Evolutionary conservation across 2,113 vertebrate species (phyloP).

Genomic region (Scartelaos histophorus): DNA sequence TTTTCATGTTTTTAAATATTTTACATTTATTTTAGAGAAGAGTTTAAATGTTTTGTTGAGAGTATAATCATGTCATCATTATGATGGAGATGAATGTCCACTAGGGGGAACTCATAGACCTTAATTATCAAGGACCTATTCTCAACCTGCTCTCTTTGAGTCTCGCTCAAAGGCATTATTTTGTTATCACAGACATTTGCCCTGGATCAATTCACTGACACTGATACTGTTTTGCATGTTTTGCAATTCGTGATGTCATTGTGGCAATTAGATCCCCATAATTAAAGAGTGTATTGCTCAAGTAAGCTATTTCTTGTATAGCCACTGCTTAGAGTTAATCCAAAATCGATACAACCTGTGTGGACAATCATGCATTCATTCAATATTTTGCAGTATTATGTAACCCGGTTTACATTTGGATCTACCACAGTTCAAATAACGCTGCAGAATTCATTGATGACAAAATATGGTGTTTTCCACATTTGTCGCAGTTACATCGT

Average conservation of each 20-base stretch:
- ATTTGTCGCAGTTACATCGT: not conserved
- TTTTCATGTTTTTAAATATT: too few species aligned
- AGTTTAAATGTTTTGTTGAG: too few species aligned
- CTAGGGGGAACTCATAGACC: constrained; percentile 33
- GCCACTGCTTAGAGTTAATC: not conserved
- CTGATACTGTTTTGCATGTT: too few species aligned
- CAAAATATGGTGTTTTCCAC: not conserved
- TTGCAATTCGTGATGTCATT: too few species aligned
- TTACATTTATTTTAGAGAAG: too few species aligned
- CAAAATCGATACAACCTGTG: not conserved
- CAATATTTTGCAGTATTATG: too few species aligned
- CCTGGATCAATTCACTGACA: too few species aligned
- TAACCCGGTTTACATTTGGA: not conserved
- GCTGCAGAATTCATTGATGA: not conserved
- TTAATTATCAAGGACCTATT: not conserved
- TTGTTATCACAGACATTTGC: constrained; percentile 86
- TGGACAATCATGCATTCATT: constrained; percentile 2
- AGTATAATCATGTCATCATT: too few species aligned
- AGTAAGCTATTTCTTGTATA: too few species aligned
- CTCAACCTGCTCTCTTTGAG: constrained; percentile 60
- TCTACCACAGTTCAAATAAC: not conserved
- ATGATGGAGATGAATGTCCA: constrained; percentile 19
- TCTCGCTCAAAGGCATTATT: constrained; percentile 88
- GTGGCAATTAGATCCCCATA: too few species aligned
- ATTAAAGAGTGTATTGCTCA: too few species aligned